Evolutionary conservation across 2,113 vertebrate genomes (phyloP).

Genomic region (Cyanoderma ruficeps): DNA sequence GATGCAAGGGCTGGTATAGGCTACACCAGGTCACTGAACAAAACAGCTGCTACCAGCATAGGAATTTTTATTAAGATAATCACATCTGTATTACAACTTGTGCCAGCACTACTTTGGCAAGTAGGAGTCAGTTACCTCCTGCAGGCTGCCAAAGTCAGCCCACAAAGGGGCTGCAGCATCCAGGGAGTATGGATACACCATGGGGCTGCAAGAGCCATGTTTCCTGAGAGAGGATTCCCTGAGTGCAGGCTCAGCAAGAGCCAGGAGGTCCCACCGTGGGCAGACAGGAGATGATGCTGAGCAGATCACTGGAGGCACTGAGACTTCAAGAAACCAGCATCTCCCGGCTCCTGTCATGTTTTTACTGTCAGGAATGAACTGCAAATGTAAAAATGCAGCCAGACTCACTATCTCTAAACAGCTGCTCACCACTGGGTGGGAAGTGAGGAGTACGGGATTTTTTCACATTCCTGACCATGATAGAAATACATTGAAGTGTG

Average conservation of each 20-base stretch:
- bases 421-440: neutral
- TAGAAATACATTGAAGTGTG: neutral
- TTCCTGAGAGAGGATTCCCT: neutral
- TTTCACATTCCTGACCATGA: neutral
- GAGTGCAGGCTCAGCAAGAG: neutral
- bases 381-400: neutral
- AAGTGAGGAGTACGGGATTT: neutral
- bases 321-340: neutral
- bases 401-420: neutral
- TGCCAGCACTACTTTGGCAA: neutral
- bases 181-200: fast-evolving
- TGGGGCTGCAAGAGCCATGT: fast-evolving
- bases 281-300: neutral
- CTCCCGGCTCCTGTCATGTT: neutral
- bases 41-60: neutral
- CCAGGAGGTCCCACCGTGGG: fast-evolving
- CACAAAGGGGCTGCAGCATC: neutral
- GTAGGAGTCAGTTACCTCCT: neutral
- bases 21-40: neutral
- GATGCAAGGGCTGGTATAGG: neutral
- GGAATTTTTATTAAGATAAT: neutral
- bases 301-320: neutral
- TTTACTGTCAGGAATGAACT: neutral
- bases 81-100: neutral
- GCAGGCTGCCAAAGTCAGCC: neutral